Base-by-base conservation (phyloP, 2,113 vertebrate species). In the Engraulis encrasicolus region DNA sequence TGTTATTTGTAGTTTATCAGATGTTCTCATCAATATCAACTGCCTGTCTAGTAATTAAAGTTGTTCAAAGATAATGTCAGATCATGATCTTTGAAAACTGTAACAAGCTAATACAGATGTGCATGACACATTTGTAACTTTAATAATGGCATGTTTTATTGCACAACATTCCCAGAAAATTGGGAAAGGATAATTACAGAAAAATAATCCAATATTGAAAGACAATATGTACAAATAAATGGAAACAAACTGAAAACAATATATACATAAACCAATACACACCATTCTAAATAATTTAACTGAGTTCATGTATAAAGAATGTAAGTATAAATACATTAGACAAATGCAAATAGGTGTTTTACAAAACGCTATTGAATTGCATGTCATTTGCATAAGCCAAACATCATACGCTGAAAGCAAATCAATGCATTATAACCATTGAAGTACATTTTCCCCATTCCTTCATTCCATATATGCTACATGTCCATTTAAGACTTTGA, bases 161-260 rank as follows among this genome's bases (percentile, higher is more conserved):
- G 98, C 98, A 99, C 98, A 99, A 97, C 96, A 95, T 97, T 98
- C 95, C 97, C 97, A 97, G 95, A 97, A 97, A 99, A 99, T 95
- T 96, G 97, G 97, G 96, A 97, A 96, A 94, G 95, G 94, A 95
- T 95, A 94, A 95, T 96, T 94, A 92, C 17, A 91, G 94, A 95
- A 90, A 95, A 96, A 96, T 92, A 95, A 94, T 95, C 93, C 92
- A 96, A 74, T 74, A 17, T 74, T 95, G 96, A 95, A 94, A 93
- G 94, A 97, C 95, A 96, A 90, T 96, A 95, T 97, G 96, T 98
- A 99, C 96, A 99, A 96, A 97, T 93, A 91, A 85, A 91, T 92
- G 87, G 93, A 92, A 93, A 92, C 94, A 94, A 96, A 85, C 83
- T 49, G 82, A 92, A 83, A 85, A 90, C 90, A 92, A 87, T 97